Evolutionary conservation across 2,888 invertebrate genomes (phyloP).

Genomic region (Eudemis profundana): DNA sequence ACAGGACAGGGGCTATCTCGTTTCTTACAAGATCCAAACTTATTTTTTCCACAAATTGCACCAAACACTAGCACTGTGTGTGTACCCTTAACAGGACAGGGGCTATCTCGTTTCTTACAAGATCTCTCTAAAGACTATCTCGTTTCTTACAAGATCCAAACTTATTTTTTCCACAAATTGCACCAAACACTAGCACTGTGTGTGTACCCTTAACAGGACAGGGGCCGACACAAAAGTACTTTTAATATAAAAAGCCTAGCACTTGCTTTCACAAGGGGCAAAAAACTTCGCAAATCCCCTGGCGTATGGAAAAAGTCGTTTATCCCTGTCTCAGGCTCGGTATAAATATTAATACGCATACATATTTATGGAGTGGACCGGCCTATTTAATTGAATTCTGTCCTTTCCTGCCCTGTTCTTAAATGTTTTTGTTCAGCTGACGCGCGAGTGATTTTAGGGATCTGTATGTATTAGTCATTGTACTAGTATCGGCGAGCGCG

Average conservation of each 20-base stretch:
- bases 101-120: too few species aligned
- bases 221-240: not conserved
- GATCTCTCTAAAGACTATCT: too few species aligned
- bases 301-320: slow-evolving; percentile 37
- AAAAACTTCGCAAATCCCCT: not conserved
- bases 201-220: not conserved
- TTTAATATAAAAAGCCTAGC: not conserved
- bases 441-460: not conserved
- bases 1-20: not conserved
- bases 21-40: too few species aligned
- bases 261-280: not conserved
- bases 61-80: not conserved
- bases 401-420: slow-evolving; percentile 20
- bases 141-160: too few species aligned
- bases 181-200: not conserved
- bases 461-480: too few species aligned
- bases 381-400: slow-evolving; percentile 47
- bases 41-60: too few species aligned
- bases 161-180: too few species aligned
- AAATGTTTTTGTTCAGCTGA: slow-evolving; percentile 29
- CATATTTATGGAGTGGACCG: slow-evolving; percentile 45
- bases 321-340: slow-evolving; percentile 43
- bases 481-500: too few species aligned
- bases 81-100: not conserved
- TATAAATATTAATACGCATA: slow-evolving; percentile 48